Base-by-base conservation (phyloP, 2,888 invertebrate species). In the Julus scanicus region DNA sequence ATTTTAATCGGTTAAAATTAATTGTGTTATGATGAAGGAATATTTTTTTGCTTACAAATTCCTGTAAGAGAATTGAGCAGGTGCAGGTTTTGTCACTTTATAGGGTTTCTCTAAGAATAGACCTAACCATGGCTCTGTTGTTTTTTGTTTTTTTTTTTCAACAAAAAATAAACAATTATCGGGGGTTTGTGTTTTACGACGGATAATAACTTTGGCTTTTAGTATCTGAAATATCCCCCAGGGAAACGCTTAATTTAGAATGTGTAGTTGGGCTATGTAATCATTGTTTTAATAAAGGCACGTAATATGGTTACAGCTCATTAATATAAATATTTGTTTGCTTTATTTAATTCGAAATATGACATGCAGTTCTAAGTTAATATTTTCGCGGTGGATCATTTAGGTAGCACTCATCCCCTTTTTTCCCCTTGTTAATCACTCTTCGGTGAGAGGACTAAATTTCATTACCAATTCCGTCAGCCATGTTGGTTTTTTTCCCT, bases 311-410 rank as follows among this genome's bases (percentile, higher is more conserved):
- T 71, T 29, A 71, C 71, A 29, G 29, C 9, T 71, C 11, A 71
- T 29, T 71, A 71, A 71, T 71, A 29, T 71, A 71, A 71, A 71
- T 71, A 71, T 71, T 71, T 71, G 71, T 71, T 71, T 71, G 29
- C 63, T 63, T 63, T 63, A n/a, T 63, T 71, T 20, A 71, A 29
- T 71, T 8, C 71, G 8, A 71, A 29, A 20, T 71, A 20, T 71
- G 71, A 20, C n/a, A 71, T 71, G 71, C 11, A 29, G 2, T 71
- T 20, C 63, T 8, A 63, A 15, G 53, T 53, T 13, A 17, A 15
- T 53, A 15, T 53, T 53, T 53, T 53, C 1, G 17, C 5, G 15
- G 53, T 0, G 53, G 13, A 53, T 71, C 71, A 20, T 71, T 71
- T 8, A 20, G 71, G 71, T 20, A 20, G 29, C 71, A 71, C 29